Evolutionary conservation across 2,888 invertebrate genomes (phyloP).

Genomic region (Phrixothrix hirtus): DNA sequence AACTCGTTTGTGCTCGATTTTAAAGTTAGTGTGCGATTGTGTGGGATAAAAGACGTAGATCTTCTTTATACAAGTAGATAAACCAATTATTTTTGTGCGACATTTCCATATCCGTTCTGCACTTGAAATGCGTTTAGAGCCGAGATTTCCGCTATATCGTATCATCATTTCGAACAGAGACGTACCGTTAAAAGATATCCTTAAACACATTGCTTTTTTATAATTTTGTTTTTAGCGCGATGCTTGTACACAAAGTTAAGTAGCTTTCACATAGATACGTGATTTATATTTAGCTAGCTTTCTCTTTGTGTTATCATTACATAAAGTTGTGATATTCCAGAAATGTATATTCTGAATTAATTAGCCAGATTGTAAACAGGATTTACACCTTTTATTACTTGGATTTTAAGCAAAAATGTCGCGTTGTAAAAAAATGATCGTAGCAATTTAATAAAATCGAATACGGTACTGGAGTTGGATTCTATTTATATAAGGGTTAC

Average conservation of each 20-base stretch:
- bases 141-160: slow-evolving; percentile 41
- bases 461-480: slow-evolving; percentile 29
- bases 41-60: slow-evolving; percentile 26
- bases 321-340: too few relatives aligned
- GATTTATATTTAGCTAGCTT: too few relatives aligned
- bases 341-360: too few relatives aligned
- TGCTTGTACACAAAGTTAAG: too few relatives aligned
- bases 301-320: too few relatives aligned
- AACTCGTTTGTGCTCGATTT: slow-evolving; percentile 10
- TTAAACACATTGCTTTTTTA: too few relatives aligned
- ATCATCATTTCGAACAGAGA: slow-evolving; percentile 28
- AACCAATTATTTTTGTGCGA: slow-evolving; percentile 45
- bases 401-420: background rate
- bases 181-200: too few relatives aligned
- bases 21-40: slow-evolving; percentile 28
- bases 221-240: too few relatives aligned
- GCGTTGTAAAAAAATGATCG: background rate
- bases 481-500: slow-evolving; percentile 51
- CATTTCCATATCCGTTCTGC: slow-evolving; percentile 43
- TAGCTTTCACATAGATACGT: too few relatives aligned
- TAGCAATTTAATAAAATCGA: slow-evolving; percentile 3
- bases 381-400: too few relatives aligned
- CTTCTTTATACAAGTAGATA: slow-evolving; percentile 38
- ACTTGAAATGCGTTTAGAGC: slow-evolving; percentile 38
- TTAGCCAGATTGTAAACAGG: too few relatives aligned